Conservation (phyloP, 2,888 invertebrate genomes). For the Polydrusus cervinus region DNA sequence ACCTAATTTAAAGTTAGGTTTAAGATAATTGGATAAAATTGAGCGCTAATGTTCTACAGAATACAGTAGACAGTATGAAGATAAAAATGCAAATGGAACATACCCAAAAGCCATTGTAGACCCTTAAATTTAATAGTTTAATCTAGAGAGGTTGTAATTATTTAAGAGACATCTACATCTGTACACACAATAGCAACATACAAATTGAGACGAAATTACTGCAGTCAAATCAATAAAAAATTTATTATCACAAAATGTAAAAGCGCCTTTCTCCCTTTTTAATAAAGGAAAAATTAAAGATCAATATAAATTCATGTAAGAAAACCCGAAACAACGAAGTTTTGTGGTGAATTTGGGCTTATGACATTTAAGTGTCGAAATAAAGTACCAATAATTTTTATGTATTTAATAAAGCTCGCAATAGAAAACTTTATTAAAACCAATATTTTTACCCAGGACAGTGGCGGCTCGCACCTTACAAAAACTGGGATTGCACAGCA, state of each 20-base stretch:
- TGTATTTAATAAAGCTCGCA: conserved; percentile 15
- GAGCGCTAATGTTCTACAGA: too few relatives aligned
- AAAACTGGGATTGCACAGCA: too few relatives aligned
- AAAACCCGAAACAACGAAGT: conserved; percentile 8
- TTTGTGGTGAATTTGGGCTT: not conserved
- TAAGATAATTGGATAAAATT: too few relatives aligned
- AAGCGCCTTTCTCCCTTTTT: not conserved
- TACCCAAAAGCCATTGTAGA: not conserved
- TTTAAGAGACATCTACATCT: too few relatives aligned
- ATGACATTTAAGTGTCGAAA: conserved; percentile 13
- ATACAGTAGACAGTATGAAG: too few relatives aligned
- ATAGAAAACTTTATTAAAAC: conserved; percentile 14
- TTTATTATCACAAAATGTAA: not conserved
- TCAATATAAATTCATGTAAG: conserved; percentile 12
- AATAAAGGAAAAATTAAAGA: conserved; percentile 1
- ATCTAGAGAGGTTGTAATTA: too few relatives aligned
- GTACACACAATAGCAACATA: not conserved
- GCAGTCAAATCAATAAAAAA: not conserved
- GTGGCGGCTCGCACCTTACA: too few relatives aligned
- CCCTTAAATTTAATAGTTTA: too few relatives aligned
- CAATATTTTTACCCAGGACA: too few relatives aligned
- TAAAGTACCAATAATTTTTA: conserved; percentile 16
- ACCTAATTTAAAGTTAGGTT: too few relatives aligned
- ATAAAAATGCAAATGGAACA: too few relatives aligned
- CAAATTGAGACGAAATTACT: not conserved